These are phyloP conservation scores for Trachemys scripta DNA, from an alignment of 2,113 vertebrate species.

Conservation along the genomic window DNA sequence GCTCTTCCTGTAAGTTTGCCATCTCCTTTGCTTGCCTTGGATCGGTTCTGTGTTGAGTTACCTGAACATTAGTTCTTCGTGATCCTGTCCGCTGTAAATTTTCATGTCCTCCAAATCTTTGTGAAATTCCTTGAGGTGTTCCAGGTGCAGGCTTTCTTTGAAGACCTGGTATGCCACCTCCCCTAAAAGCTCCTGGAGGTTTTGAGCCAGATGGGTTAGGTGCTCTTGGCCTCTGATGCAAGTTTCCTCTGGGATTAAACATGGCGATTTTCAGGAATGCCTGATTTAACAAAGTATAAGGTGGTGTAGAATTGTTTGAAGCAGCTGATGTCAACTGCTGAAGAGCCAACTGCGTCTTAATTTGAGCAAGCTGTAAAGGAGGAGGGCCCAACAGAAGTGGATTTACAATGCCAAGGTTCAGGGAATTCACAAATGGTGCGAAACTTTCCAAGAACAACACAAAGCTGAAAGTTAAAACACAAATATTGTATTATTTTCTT, in stretches of 20 bases:
- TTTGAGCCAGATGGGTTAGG: constrained; percentile 77
- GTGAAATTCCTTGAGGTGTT: constrained; percentile 75
- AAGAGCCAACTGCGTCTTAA: constrained; percentile 90
- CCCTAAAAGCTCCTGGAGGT: constrained; percentile 80
- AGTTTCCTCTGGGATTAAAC: constrained; percentile 89
- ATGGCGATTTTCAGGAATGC: constrained; percentile 88
- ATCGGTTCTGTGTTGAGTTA: constrained; percentile 79
- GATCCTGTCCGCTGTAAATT: constrained; percentile 76
- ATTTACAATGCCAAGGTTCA: constrained; percentile 87
- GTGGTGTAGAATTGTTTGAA: constrained; percentile 74
- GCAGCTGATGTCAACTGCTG: constrained; percentile 83
- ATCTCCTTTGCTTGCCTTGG: constrained; percentile 78
- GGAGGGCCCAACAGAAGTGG: constrained; percentile 87
- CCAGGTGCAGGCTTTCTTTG: constrained; percentile 76
- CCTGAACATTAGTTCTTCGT: constrained; percentile 80
- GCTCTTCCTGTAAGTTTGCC: constrained; percentile 75
- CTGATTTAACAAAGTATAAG: constrained; percentile 83
- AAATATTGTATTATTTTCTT: constrained; percentile 87
- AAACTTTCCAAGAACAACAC: constrained; percentile 91
- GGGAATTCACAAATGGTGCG: constrained; percentile 87
- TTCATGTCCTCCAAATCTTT: constrained; percentile 73
- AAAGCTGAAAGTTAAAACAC: constrained; percentile 97
- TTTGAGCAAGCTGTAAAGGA: constrained; percentile 90
- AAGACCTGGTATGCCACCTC: constrained; percentile 68
- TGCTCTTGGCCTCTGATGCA: constrained; percentile 82